Evolutionary conservation across 2,797 vertebrate species (phyloP).

Genomic region (Chelidonichthys spinosus): DNA sequence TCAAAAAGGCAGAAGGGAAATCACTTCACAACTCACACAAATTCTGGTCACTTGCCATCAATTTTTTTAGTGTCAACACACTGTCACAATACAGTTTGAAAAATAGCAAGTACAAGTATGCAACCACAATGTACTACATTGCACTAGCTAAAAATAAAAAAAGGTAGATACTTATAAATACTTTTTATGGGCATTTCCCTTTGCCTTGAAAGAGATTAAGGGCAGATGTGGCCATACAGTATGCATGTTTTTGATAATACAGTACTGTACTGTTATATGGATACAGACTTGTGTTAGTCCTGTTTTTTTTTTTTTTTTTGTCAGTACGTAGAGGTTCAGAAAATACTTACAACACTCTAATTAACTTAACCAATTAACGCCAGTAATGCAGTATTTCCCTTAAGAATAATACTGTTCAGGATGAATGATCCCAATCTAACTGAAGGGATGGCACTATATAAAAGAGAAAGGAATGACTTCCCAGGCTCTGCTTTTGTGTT

Average conservation of each 20-base stretch:
- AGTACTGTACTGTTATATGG: too few relatives aligned
- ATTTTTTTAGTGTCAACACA: conserved; percentile 36
- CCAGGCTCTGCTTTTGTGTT: conserved; percentile 24
- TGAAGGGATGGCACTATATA: conserved; percentile 12
- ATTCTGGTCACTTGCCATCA: conserved; percentile 51
- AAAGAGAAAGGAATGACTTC: conserved; percentile 40
- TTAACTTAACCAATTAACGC: conserved; percentile 22
- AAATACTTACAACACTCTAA: conserved; percentile 1
- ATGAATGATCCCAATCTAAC: conserved; percentile 36
- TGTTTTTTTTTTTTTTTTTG: conserved; percentile 12
- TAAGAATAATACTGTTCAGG: conserved; percentile 41
- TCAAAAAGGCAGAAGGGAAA: conserved; percentile 71
- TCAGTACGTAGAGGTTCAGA: conserved; percentile 17
- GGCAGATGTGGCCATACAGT: background rate
- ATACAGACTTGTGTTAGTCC: conserved; percentile 6
- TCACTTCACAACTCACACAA: conserved; percentile 60
- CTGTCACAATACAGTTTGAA: conserved; percentile 50
- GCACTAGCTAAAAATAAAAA: background rate
- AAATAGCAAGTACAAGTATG: conserved; percentile 37
- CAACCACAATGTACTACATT: conserved; percentile 41
- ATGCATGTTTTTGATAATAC: background rate
- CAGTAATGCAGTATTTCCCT: conserved; percentile 25
- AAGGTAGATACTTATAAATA: conserved; percentile 23
- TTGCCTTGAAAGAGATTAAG: background rate
- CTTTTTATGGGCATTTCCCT: conserved; percentile 16